Conservation (phyloP, 1,140 invertebrate species). For the Luehdorfia chinensis region DNA sequence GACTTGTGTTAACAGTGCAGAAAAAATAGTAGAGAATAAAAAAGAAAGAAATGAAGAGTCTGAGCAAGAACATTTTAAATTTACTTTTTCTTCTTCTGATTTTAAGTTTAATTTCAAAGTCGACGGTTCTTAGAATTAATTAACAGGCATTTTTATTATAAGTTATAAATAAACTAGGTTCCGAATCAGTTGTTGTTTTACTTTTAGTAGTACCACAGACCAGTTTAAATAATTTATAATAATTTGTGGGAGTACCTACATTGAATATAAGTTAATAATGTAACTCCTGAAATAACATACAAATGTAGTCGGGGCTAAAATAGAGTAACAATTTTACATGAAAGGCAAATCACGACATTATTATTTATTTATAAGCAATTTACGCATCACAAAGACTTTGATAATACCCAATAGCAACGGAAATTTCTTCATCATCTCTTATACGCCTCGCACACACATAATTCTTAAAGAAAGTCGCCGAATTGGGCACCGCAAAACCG, state of each 20-base stretch:
- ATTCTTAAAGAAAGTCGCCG: constrained; percentile 37
- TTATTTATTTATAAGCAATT: constrained; percentile 8
- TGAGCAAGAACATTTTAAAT: constrained; percentile 35
- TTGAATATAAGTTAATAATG: constrained; percentile 20
- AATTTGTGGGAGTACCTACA: not conserved
- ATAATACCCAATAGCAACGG: constrained; percentile 22
- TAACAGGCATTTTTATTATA: not conserved
- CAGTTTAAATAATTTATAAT: too few species aligned
- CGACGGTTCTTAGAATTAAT: constrained; percentile 33
- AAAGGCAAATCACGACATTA: too few species aligned
- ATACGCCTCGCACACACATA: constrained; percentile 39
- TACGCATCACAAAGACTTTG: constrained; percentile 34
- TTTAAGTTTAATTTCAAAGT: constrained; percentile 69
- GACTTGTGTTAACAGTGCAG: constrained; percentile 23
- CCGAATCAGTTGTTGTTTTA: constrained; percentile 9
- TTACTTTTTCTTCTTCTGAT: constrained; percentile 42
- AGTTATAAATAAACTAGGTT: not conserved
- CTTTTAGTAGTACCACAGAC: too few species aligned
- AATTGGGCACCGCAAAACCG: constrained; percentile 45
- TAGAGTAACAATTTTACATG: too few species aligned
- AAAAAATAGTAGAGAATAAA: constrained; percentile 16
- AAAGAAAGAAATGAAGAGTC: constrained; percentile 30
- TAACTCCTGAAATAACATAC: too few species aligned
- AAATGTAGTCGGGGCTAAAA: too few species aligned
- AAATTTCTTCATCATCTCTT: constrained; percentile 20